phyloP scores from a whole-genome alignment of 1,140 invertebrate species.

The Anagrus nilaparvatae region DNA sequence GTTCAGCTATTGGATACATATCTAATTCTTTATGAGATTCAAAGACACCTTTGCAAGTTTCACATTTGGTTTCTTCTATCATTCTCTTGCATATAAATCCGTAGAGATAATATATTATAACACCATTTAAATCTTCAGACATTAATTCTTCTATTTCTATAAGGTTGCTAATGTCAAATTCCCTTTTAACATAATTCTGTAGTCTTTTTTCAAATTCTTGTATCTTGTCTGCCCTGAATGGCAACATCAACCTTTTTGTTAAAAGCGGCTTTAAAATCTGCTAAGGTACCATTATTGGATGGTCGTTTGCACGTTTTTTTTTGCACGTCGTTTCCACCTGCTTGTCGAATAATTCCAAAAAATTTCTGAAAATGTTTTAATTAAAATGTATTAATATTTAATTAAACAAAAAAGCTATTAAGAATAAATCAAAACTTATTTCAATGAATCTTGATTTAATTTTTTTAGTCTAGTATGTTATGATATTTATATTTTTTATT shows the following conservation, averaged over 20 bases:
- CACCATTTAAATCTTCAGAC: constrained; percentile 8
- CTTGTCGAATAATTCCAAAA: constrained; percentile 18
- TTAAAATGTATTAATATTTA: not conserved
- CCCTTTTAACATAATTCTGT: constrained; percentile 12
- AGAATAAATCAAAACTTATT: no score
- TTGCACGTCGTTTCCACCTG: no score
- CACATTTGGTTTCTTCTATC: no score
- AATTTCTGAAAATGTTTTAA: constrained; percentile 20
- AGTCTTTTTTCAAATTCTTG: constrained; percentile 11
- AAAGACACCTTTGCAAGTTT: no score
- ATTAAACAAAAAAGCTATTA: no score
- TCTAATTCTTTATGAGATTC: no score
- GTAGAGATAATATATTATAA: constrained; percentile 20
- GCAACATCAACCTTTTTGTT: not conserved
- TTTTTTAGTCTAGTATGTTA: no score
- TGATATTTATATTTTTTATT: no score
- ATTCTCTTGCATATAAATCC: constrained; percentile 18
- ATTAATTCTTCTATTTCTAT: constrained; percentile 13
- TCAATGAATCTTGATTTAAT: no score
- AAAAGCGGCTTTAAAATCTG: constrained; percentile 9
- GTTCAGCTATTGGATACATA: no score
- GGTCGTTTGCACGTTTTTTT: constrained; percentile 18
- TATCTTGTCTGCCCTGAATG: constrained; percentile 4
- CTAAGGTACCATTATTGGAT: constrained; percentile 11
- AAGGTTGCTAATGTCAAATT: constrained; percentile 13